Percentiles rank a stretch among this genome's conserved stretches.
These are phyloP conservation scores for Scomber scombrus DNA, from an alignment of 2,113 vertebrate species.

Conservation along the genomic window DNA sequence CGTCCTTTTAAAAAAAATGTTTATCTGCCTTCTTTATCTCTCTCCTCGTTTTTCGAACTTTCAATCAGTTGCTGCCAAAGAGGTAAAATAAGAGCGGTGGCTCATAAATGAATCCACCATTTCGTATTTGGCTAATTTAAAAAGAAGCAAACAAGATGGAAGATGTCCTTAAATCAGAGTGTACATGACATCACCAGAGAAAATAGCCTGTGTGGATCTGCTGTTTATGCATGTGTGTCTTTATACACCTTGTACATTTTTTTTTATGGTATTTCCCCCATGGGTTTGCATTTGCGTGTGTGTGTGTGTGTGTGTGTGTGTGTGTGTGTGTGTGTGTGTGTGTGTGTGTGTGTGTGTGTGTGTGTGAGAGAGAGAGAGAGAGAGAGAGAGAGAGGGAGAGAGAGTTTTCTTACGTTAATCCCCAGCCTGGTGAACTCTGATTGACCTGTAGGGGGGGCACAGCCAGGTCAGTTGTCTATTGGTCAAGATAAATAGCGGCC, in stretches of 20 bases:
- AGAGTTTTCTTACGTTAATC: conserved; percentile 13
- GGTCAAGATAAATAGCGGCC: conserved; percentile 83
- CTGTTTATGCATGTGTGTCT: not conserved
- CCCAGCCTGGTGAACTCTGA: conserved; percentile 78
- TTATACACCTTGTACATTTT: not conserved
- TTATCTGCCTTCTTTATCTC: conserved; percentile 43
- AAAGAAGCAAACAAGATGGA: not conserved
- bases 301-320: too few relatives aligned
- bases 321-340: not conserved
- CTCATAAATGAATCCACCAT: not conserved
- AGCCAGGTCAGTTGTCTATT: conserved; percentile 84
- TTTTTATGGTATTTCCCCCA: not conserved
- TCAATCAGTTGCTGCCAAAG: conserved; percentile 7
- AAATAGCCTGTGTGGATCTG: not conserved
- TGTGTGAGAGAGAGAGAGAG: not conserved
- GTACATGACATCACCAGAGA: not conserved
- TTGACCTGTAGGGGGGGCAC: conserved; percentile 80
- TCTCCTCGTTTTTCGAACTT: conserved; percentile 5
- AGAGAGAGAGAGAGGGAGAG: not conserved
- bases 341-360: too few relatives aligned
- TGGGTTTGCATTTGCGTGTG: not conserved
- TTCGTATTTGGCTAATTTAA: conserved; percentile 19
- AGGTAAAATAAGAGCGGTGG: not conserved
- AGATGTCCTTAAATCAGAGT: conserved; percentile 1
- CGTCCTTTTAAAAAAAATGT: too few relatives aligned